Conservation (phyloP, 1,140 invertebrate genomes). For the Helicoverpa armigera region DNA sequence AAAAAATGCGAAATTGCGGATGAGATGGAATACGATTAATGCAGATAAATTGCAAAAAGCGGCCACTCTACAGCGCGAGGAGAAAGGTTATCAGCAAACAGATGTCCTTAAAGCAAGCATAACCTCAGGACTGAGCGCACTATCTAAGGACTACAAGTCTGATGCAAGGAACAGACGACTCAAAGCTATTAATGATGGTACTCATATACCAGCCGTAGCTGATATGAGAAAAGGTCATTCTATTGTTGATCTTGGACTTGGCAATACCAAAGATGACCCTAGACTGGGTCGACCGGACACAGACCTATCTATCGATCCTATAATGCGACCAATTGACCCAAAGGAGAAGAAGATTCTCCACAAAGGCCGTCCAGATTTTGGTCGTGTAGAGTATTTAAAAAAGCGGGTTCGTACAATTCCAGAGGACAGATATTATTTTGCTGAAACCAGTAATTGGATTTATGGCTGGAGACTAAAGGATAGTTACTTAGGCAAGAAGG, state of each 20-base stretch:
- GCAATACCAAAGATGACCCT: constrained; percentile 60
- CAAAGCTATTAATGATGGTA: constrained; percentile 49
- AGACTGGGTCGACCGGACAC: constrained; percentile 56
- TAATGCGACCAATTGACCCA: constrained; percentile 61
- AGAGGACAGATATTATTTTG: constrained; percentile 62
- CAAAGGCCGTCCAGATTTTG: constrained; percentile 57
- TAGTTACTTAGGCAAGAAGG: constrained; percentile 46
- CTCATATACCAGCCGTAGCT: constrained; percentile 44
- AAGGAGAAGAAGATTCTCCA: constrained; percentile 57
- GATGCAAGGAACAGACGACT: constrained; percentile 49
- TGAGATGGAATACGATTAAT: constrained; percentile 61
- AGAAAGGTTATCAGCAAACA: constrained; percentile 56
- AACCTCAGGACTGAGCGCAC: constrained; percentile 53
- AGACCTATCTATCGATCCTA: constrained; percentile 54
- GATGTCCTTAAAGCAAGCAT: constrained; percentile 54
- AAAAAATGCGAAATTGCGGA: constrained; percentile 56
- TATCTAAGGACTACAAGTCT: constrained; percentile 53
- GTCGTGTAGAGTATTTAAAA: constrained; percentile 55
- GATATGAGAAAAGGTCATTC: constrained; percentile 57
- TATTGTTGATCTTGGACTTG: constrained; percentile 58
- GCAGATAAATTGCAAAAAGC: constrained; percentile 55
- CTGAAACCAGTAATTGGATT: constrained; percentile 51
- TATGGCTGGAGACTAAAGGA: constrained; percentile 62
- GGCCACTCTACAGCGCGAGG: constrained; percentile 52
- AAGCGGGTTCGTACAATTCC: constrained; percentile 41